Conservation (phyloP, 2,797 vertebrate genomes). For the Sebastes reedi region DNA sequence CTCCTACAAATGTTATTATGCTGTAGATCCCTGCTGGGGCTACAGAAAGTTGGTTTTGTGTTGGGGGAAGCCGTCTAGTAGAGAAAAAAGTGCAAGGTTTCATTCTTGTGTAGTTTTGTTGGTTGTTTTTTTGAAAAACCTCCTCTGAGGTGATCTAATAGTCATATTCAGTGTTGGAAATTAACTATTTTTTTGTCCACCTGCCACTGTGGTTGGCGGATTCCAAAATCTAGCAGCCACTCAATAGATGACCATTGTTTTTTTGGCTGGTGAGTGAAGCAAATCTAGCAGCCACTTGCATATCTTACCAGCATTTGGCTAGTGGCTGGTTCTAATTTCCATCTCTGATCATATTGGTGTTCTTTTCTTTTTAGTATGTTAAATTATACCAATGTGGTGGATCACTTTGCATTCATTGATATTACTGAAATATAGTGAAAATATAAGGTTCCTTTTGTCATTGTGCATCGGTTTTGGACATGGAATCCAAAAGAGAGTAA, state of each 20-base stretch:
- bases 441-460: not conserved
- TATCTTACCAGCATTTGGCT: too few species aligned
- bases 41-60: conserved; percentile 87
- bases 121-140: not conserved
- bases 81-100: conserved; percentile 68
- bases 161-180: not conserved
- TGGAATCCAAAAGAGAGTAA: conserved; percentile 60
- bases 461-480: conserved; percentile 78
- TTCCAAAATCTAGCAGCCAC: too few species aligned
- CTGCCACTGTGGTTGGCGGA: too few species aligned
- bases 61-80: conserved; percentile 62
- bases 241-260: too few species aligned
- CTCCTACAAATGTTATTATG: conserved; percentile 89
- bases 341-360: not conserved
- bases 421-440: conserved; percentile 78
- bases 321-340: too few species aligned
- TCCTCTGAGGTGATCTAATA: not conserved
- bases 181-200: too few species aligned
- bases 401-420: conserved; percentile 73
- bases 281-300: too few species aligned
- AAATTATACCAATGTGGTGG: not conserved
- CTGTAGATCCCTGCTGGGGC: conserved; percentile 85
- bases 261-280: too few species aligned
- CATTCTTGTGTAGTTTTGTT: conserved; percentile 11
- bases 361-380: not conserved